Evolutionary conservation across 1,140 invertebrate species (phyloP).

Genomic region (Leptinotarsa defecta): DNA sequence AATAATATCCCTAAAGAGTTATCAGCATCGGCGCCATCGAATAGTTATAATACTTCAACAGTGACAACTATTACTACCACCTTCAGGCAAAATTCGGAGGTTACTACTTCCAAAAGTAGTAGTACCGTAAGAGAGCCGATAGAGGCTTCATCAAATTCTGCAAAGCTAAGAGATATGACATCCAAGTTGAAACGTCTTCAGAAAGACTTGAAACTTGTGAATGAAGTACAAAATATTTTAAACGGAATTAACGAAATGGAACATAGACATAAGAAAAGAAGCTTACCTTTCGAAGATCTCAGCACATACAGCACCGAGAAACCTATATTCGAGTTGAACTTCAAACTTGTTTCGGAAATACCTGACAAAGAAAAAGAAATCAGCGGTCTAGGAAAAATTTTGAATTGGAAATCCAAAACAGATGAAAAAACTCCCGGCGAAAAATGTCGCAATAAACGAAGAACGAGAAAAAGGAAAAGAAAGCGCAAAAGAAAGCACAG

Average conservation of each 20-base stretch:
- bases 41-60: too few species aligned
- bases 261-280: background rate
- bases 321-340: slow-evolving; percentile 11
- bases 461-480: background rate
- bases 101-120: too few species aligned
- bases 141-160: background rate
- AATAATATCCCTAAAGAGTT: too few species aligned
- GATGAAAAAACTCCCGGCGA: background rate
- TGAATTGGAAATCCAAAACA: background rate
- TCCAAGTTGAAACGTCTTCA: slow-evolving; percentile 12
- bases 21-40: too few species aligned
- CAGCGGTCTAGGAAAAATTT: slow-evolving; percentile 1
- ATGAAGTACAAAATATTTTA: slow-evolving; percentile 26
- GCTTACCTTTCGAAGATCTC: background rate
- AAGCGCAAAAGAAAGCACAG: background rate
- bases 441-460: background rate
- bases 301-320: background rate
- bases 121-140: too few species aligned
- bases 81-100: too few species aligned
- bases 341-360: background rate
- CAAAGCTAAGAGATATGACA: background rate
- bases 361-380: background rate
- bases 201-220: slow-evolving; percentile 18
- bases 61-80: too few species aligned
- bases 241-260: slow-evolving; percentile 13